phyloP scores from a whole-genome alignment of 2,113 vertebrate species.

The Tringa solitaria region DNA sequence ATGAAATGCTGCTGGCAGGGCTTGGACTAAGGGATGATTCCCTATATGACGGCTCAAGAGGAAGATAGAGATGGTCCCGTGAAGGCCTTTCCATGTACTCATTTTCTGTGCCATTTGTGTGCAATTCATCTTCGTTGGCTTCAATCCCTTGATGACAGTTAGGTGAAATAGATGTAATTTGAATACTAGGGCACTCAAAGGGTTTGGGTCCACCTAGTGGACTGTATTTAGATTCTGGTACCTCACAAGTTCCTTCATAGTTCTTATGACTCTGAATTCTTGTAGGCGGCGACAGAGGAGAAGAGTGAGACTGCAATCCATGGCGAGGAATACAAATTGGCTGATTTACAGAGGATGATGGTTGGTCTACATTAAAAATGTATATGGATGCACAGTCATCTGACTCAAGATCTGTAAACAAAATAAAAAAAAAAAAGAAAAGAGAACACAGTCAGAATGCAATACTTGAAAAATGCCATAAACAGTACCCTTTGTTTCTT shows the following conservation, averaged over 20 bases:
- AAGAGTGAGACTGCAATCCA: conserved; percentile 86
- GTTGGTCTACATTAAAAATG: conserved; percentile 93
- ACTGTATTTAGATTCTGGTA: conserved; percentile 85
- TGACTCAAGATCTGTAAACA: conserved; percentile 86
- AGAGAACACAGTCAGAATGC: neutral
- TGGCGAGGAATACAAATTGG: conserved; percentile 86
- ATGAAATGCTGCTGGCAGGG: conserved; percentile 96
- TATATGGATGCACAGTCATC: conserved; percentile 95
- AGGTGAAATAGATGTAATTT: conserved; percentile 98
- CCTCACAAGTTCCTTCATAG: conserved; percentile 80
- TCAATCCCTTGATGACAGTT: conserved; percentile 96
- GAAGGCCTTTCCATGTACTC: conserved; percentile 92
- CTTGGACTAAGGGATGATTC: conserved; percentile 95
- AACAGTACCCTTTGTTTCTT: neutral
- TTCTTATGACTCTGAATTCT: conserved; percentile 83
- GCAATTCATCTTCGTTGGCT: conserved; percentile 82
- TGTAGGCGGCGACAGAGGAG: conserved; percentile 82
- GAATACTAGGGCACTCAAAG: conserved; percentile 97
- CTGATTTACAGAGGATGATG: conserved; percentile 87
- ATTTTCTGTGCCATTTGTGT: conserved; percentile 86
- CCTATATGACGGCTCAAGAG: conserved; percentile 92
- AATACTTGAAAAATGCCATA: neutral
- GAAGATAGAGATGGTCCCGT: conserved; percentile 95
- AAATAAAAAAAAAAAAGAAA: neutral
- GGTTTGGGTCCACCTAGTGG: conserved; percentile 87